These are phyloP conservation scores for Ciconia stormi DNA, from an alignment of 2,113 vertebrate species.

Conservation along the genomic window DNA sequence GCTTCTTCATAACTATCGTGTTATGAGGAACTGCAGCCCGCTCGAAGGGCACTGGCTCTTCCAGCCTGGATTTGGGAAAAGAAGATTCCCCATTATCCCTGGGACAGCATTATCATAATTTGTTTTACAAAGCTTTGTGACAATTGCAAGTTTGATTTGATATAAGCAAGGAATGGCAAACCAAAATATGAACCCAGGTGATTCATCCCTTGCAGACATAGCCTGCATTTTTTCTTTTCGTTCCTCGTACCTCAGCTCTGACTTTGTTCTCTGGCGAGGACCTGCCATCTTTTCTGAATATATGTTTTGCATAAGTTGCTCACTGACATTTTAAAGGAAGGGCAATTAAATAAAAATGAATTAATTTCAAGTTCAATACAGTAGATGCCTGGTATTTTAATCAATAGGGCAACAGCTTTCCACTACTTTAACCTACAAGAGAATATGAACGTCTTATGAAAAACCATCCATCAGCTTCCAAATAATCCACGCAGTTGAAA, in stretches of 20 bases:
- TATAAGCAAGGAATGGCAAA: neutral
- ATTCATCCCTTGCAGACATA: neutral
- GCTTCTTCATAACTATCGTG: neutral
- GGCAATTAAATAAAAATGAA: neutral
- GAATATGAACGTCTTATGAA: neutral
- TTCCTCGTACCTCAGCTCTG: neutral
- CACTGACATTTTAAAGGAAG: neutral
- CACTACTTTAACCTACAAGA: neutral
- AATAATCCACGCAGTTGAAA: neutral
- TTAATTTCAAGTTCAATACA: neutral
- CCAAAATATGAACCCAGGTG: neutral
- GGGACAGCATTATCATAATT: neutral
- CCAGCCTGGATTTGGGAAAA: neutral
- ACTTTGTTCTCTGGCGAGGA: neutral
- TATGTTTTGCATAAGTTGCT: neutral
- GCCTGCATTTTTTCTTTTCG: neutral
- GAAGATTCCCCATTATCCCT: neutral
- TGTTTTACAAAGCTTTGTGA: neutral
- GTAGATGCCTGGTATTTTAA: neutral
- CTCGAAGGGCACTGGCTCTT: neutral
- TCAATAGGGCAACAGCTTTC: neutral
- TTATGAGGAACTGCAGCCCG: neutral
- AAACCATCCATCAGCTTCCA: conserved; percentile 53
- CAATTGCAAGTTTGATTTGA: neutral
- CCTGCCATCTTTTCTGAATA: neutral